These are phyloP conservation scores for Eulemur coronatus DNA, from an alignment of 2,797 vertebrate species.

Conservation along the genomic window DNA sequence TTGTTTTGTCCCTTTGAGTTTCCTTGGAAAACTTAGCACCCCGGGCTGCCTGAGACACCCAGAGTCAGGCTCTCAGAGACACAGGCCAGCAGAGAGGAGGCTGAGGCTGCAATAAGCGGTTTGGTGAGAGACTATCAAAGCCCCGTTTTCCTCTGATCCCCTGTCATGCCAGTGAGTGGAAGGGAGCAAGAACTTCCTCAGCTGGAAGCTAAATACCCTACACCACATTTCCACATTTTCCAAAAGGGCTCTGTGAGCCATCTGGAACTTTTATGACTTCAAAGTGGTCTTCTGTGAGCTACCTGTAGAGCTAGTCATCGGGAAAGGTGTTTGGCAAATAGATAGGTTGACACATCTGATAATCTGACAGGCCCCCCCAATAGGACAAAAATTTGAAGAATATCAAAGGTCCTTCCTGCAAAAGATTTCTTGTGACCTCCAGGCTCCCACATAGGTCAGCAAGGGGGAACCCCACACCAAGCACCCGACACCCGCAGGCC, in stretches of 20 bases:
- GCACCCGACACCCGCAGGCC: accelerated
- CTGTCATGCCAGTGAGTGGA: not conserved
- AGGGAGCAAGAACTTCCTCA: not conserved
- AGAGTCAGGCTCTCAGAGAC: not conserved
- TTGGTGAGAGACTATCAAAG: not conserved
- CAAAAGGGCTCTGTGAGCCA: not conserved
- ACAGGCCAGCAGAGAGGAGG: not conserved
- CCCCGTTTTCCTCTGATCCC: not conserved
- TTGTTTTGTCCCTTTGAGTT: not conserved
- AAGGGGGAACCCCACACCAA: not conserved
- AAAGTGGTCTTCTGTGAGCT: not conserved
- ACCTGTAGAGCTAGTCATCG: not conserved
- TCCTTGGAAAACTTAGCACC: not conserved
- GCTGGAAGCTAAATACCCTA: not conserved
- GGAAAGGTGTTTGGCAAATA: not conserved
- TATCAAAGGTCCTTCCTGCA: not conserved
- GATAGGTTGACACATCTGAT: not conserved
- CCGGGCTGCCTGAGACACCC: not conserved
- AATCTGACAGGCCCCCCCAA: no score
- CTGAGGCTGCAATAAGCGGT: not conserved
- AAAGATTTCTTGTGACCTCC: not conserved
- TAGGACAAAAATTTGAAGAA: not conserved
- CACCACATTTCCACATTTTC: not conserved
- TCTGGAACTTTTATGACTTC: not conserved
- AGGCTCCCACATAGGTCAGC: not conserved